These are phyloP conservation scores for Mythimna albipuncta DNA, from an alignment of 2,888 invertebrate species.

Conservation along the genomic window DNA sequence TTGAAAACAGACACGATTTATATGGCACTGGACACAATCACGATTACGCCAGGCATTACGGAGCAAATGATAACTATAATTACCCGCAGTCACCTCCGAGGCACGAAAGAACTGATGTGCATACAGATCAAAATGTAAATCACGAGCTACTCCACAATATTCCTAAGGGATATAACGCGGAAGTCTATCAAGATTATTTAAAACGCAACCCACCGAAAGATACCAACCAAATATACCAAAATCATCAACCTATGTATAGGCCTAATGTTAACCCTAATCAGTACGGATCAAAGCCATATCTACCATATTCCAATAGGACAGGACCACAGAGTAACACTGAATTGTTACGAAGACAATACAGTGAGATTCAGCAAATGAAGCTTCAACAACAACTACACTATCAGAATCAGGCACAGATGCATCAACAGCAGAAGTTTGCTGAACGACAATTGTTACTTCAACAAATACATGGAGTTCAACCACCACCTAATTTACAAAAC, in stretches of 20 bases:
- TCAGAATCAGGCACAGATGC: constrained; percentile 92
- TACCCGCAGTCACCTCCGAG: constrained; percentile 88
- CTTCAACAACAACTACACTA: constrained; percentile 92
- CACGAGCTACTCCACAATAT: constrained; percentile 86
- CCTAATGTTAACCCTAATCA: constrained; percentile 87
- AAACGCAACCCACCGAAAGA: constrained; percentile 91
- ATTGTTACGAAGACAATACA: constrained; percentile 91
- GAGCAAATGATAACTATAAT: constrained; percentile 90
- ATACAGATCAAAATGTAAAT: constrained; percentile 86
- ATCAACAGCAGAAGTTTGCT: constrained; percentile 92
- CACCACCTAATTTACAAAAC: constrained; percentile 87
- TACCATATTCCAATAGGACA: constrained; percentile 88
- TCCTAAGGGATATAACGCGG: constrained; percentile 90
- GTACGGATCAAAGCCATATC: constrained; percentile 87
- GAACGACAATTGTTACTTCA: constrained; percentile 91
- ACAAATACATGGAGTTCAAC: constrained; percentile 90
- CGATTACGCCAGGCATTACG: constrained; percentile 89
- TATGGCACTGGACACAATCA: constrained; percentile 90
- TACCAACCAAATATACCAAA: constrained; percentile 90
- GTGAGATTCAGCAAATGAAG: constrained; percentile 92
- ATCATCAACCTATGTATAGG: constrained; percentile 88
- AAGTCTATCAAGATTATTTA: constrained; percentile 90
- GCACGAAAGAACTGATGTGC: constrained; percentile 83
- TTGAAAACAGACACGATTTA: constrained; percentile 90
- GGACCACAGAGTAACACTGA: constrained; percentile 91